phyloP scores from a whole-genome alignment of 2,888 invertebrate genomes.

The Reticulitermes lucifugus region DNA sequence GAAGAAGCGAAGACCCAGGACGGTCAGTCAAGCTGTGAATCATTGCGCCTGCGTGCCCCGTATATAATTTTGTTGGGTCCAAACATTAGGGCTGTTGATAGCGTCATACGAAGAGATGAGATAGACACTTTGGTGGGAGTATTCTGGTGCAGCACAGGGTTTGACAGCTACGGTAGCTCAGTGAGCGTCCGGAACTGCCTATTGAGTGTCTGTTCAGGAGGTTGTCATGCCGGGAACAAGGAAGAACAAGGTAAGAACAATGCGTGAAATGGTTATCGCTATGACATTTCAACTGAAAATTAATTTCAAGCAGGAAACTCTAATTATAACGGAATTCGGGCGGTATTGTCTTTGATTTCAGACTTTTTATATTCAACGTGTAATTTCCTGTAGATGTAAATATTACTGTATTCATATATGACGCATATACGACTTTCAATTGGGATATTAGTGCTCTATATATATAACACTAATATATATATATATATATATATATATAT shows the following conservation, averaged over 20 bases:
- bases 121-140: background rate
- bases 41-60: background rate
- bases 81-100: background rate
- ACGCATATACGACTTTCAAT: no score
- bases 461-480: no score
- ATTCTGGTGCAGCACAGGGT: background rate
- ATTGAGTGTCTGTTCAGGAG: background rate
- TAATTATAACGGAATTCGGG: no score
- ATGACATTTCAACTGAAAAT: no score
- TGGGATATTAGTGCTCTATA: no score
- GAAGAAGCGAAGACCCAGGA: background rate
- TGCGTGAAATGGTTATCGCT: no score
- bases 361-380: no score
- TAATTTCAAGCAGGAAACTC: no score
- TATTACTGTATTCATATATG: no score
- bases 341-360: no score
- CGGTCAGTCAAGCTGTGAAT: background rate
- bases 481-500: no score
- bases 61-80: background rate
- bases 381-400: no score
- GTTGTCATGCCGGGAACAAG: slow-evolving; percentile 5
- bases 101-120: background rate
- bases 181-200: background rate
- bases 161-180: background rate
- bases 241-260: slow-evolving; percentile 1